Conservation (phyloP, 2,113 vertebrate species). For the Dendropsophus ebraccatus region DNA sequence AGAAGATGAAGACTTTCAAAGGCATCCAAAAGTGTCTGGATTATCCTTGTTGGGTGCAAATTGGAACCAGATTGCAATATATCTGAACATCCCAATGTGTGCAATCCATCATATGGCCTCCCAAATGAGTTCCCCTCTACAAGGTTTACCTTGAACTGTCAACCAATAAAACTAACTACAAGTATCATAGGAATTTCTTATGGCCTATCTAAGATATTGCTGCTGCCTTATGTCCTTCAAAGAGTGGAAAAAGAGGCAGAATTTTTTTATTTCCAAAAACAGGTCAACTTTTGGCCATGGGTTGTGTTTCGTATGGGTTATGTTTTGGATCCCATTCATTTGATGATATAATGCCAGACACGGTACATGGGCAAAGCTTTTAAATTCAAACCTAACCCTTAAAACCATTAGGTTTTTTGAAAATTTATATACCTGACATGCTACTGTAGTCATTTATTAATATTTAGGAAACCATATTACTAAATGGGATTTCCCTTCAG, state of each 20-base stretch:
- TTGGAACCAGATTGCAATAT: not conserved
- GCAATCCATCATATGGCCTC: slow-evolving; percentile 14
- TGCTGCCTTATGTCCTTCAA: not conserved
- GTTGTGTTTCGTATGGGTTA: no score
- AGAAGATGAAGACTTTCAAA: slow-evolving; percentile 32
- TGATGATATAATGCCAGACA: no score
- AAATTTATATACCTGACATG: no score
- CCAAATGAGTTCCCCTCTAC: not conserved
- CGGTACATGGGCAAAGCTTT: no score
- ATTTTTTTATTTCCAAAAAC: not conserved
- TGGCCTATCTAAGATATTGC: not conserved
- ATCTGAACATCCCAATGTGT: not conserved
- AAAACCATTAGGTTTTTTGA: no score
- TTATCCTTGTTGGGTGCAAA: not conserved
- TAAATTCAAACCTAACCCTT: no score
- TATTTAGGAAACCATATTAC: no score
- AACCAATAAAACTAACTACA: not conserved
- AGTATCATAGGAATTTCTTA: not conserved
- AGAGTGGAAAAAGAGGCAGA: not conserved
- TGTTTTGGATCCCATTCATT: no score
- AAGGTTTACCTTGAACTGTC: not conserved
- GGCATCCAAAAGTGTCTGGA: not conserved
- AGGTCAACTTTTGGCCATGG: not conserved
- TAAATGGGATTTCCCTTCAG: no score
- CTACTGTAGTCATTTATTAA: no score